Percentiles rank a stretch among this genome's conserved stretches.
phyloP scores from a whole-genome alignment of 2,888 invertebrate species.

The Xylota sylvarum region DNA sequence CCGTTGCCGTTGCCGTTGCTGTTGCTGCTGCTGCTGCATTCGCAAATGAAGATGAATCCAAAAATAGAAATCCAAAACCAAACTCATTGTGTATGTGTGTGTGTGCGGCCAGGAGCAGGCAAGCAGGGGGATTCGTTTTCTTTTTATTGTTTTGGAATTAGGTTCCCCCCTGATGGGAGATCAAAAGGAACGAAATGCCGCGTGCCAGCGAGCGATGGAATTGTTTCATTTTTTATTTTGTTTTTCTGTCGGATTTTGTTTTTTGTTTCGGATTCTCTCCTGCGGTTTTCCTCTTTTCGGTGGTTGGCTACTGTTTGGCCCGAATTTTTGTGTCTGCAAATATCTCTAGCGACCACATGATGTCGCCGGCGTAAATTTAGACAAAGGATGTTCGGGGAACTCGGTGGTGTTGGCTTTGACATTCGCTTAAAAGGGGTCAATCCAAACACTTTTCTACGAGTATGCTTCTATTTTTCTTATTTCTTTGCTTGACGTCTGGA shows the following conservation, averaged over 20 bases:
- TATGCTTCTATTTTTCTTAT: background rate
- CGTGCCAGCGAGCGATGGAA: constrained; percentile 44
- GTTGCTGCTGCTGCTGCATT: background rate
- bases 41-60: constrained; percentile 42
- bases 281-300: constrained; percentile 7
- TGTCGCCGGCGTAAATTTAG: constrained; percentile 37
- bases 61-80: constrained; percentile 58
- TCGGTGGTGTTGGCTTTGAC: constrained; percentile 14
- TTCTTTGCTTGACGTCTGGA: background rate
- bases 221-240: background rate
- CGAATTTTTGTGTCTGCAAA: constrained; percentile 38
- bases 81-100: background rate
- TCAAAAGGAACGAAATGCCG: constrained; percentile 64
- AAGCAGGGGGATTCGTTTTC: constrained; percentile 6
- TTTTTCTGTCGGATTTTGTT: background rate
- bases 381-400: background rate
- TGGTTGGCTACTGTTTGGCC: constrained; percentile 52
- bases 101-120: background rate
- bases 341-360: background rate
- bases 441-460: constrained; percentile 20
- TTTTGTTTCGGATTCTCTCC: constrained; percentile 3
- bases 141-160: constrained; percentile 59
- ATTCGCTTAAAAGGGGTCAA: constrained; percentile 62
- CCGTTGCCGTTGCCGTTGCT: background rate
- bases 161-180: constrained; percentile 51